Conservation (phyloP, 2,888 invertebrate species). For the Hydriomena furcata region DNA sequence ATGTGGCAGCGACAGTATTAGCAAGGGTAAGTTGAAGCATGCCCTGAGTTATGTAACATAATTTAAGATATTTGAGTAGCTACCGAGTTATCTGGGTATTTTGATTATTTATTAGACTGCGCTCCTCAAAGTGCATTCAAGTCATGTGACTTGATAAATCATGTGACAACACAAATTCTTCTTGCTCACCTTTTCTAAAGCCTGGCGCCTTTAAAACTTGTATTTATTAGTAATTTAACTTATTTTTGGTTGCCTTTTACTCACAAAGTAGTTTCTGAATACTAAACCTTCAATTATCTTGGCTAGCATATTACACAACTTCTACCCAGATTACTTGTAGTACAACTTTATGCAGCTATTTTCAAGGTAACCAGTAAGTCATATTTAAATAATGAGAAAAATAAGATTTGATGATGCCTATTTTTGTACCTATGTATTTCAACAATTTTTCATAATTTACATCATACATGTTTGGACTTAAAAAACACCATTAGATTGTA, state of each 20-base stretch:
- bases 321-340: constrained; percentile 40
- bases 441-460: neutral
- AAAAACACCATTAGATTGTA: constrained; percentile 3
- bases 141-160: constrained; percentile 71
- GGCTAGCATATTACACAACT: constrained; percentile 61
- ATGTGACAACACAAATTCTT: constrained; percentile 56
- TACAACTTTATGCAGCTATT: constrained; percentile 22
- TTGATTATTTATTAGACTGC: neutral
- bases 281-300: constrained; percentile 23
- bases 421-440: neutral
- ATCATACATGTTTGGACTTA: neutral
- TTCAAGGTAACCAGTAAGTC: constrained; percentile 19
- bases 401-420: neutral
- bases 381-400: neutral
- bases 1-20: constrained; percentile 69
- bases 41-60: constrained; percentile 80
- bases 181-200: neutral
- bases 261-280: too few relatives aligned
- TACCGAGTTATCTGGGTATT: constrained; percentile 22
- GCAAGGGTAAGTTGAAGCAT: constrained; percentile 76
- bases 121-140: constrained; percentile 36
- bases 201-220: neutral
- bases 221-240: neutral
- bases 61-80: constrained; percentile 47
- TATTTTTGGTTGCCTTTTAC: too few relatives aligned